Evolutionary conservation across 2,797 vertebrate species (phyloP), one percentile per base, ranked within the genome.

Genomic region (Catostomus latipinnis): DNA sequence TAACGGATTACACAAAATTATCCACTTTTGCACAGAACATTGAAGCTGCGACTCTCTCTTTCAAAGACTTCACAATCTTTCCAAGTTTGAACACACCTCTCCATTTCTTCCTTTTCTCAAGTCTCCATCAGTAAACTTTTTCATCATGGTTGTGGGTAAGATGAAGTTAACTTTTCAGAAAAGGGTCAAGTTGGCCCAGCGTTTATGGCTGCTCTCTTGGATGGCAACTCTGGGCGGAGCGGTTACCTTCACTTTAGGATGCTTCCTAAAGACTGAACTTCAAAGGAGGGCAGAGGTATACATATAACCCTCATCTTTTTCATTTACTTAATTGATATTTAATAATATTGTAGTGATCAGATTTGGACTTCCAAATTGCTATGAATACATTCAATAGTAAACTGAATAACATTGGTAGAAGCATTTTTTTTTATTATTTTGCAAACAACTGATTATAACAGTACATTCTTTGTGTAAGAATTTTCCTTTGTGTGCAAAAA

Each of bases 141-240:
- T 88, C 87, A 88, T 72, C 90, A 96, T 95, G 95, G 93, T 93
- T 83, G 90, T 95, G 71, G 91, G 94, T 89, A 94, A 94, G 91
- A 93, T 95, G 89, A 95, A 94, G 88, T 94, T 96, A 81, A 93
- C 94, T 48, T 94, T 94, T 77, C 78, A 94, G 80, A 96, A 94
- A 87, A 92, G 95, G 86, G 93, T 94, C 81, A 94, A 94, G 88
- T 78, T 95, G 12, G 94, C 94, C 82, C 94, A 95, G 84, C 92
- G 93, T 82, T 90, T 95, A 78, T 94, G 95, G 95, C 81, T 95
- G 72, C 92, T 95, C 6, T 94, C 94, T 10, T 95, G 92, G 94
- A 70, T 91, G 66, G 91, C 93, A 85, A 91, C 92, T 16, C 82
- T 94, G 48, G 90, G 93, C 0, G 93, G 93, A 72, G 92, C 92